Evolutionary conservation across 2,888 invertebrate genomes (phyloP).

Genomic region (Plebejus anna): DNA sequence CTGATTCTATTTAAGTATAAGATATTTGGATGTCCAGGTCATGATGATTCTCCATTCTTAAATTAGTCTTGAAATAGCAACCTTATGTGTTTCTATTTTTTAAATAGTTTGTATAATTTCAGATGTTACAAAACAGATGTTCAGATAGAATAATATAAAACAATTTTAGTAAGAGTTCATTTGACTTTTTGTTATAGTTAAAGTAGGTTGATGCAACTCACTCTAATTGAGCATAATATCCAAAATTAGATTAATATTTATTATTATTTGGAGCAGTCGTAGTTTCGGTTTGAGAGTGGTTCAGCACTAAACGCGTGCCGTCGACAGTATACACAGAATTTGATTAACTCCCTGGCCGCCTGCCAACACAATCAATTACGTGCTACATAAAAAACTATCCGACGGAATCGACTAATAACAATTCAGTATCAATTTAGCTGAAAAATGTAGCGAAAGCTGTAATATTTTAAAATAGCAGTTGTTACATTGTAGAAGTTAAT

Average conservation of each 20-base stretch:
- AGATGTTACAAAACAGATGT: too few relatives aligned
- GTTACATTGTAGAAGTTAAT: neutral
- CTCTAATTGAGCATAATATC: neutral
- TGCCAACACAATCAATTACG: slow-evolving; percentile 31
- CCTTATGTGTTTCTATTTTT: too few relatives aligned
- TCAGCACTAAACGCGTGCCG: slow-evolving; percentile 5
- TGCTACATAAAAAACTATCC: slow-evolving; percentile 29
- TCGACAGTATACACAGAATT: slow-evolving; percentile 27
- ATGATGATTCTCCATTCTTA: too few relatives aligned
- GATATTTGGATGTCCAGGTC: too few relatives aligned
- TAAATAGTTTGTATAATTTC: too few relatives aligned
- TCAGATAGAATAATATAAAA: too few relatives aligned
- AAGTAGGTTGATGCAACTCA: too few relatives aligned
- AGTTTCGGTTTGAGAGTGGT: neutral
- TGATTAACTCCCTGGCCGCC: slow-evolving; percentile 30
- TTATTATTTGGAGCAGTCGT: neutral
- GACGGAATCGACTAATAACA: slow-evolving; percentile 24
- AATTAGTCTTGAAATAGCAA: too few relatives aligned
- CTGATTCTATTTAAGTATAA: too few relatives aligned
- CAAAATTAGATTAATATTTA: neutral
- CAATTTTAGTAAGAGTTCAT: too few relatives aligned
- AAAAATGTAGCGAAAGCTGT: neutral
- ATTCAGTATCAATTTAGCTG: neutral
- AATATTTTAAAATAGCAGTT: neutral
- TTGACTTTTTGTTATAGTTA: too few relatives aligned